Evolutionary conservation across 2,113 vertebrate species (phyloP).

Genomic region (Callopanchax toddi): DNA sequence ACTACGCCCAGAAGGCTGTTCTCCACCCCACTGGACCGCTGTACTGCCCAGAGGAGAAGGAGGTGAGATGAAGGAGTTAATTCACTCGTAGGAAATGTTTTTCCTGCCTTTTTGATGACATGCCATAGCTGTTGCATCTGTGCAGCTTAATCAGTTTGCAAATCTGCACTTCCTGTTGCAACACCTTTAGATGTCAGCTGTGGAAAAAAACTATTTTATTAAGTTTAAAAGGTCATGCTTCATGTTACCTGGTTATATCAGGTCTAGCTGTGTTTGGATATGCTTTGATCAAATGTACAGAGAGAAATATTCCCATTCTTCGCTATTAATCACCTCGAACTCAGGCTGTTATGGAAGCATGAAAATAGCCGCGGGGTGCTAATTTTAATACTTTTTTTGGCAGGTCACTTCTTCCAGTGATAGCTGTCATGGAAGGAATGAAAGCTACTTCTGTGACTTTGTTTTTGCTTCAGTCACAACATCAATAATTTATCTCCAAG

Average conservation of each 20-base stretch:
- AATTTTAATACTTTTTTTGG: not conserved
- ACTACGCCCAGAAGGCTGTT: slow-evolving; percentile 99
- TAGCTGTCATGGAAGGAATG: not conserved
- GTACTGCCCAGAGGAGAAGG: slow-evolving; percentile 98
- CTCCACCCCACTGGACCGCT: slow-evolving; percentile 97
- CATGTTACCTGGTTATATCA: too few species aligned
- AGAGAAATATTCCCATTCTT: not conserved
- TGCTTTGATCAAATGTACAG: too few species aligned
- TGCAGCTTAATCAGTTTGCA: not conserved
- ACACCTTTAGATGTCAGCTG: too few species aligned
- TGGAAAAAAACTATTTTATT: too few species aligned
- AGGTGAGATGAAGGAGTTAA: slow-evolving; percentile 78
- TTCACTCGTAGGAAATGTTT: too few species aligned
- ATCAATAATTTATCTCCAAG: not conserved
- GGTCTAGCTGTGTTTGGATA: too few species aligned
- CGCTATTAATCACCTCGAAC: not conserved
- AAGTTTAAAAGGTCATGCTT: too few species aligned
- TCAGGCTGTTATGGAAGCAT: not conserved
- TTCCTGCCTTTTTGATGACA: not conserved
- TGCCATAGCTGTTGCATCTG: not conserved
- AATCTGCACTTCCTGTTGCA: not conserved
- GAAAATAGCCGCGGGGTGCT: not conserved
- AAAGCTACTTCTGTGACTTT: not conserved
- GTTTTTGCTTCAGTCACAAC: not conserved
- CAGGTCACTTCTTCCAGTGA: too few species aligned